Conservation (phyloP, 2,888 invertebrate genomes). For the Tetragonula carbonaria region DNA sequence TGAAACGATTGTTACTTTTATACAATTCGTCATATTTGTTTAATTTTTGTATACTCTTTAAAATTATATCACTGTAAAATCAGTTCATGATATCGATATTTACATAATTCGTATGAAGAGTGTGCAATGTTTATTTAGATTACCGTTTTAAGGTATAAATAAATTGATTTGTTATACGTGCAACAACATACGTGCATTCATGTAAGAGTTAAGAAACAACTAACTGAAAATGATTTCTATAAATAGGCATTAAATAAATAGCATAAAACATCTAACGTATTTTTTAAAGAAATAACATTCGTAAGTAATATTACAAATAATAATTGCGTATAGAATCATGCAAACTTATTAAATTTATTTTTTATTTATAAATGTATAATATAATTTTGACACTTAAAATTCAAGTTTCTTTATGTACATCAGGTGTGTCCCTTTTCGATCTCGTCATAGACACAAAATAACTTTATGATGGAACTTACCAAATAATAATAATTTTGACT, state of each 20-base stretch:
- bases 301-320: background rate
- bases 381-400: background rate
- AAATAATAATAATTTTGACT: conserved; percentile 33
- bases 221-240: background rate
- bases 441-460: conserved; percentile 1
- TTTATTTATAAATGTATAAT: background rate
- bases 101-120: background rate
- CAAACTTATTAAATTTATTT: background rate
- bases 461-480: conserved; percentile 4
- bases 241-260: background rate
- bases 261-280: background rate
- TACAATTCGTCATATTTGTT: background rate
- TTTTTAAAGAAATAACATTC: background rate
- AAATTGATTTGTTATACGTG: conserved; percentile 12
- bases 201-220: background rate
- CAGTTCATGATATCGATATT: background rate
- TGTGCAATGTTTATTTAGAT: conserved; percentile 13
- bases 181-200: background rate
- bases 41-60: background rate
- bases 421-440: background rate
- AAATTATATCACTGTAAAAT: background rate
- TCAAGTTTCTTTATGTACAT: background rate
- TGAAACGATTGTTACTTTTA: conserved; percentile 15
- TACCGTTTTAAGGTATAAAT: background rate
- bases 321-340: background rate